Evolutionary conservation across 1,140 invertebrate genomes (phyloP), one percentile per base, ranked within the genome.

Genomic region (Heliconius hewitsoni): DNA sequence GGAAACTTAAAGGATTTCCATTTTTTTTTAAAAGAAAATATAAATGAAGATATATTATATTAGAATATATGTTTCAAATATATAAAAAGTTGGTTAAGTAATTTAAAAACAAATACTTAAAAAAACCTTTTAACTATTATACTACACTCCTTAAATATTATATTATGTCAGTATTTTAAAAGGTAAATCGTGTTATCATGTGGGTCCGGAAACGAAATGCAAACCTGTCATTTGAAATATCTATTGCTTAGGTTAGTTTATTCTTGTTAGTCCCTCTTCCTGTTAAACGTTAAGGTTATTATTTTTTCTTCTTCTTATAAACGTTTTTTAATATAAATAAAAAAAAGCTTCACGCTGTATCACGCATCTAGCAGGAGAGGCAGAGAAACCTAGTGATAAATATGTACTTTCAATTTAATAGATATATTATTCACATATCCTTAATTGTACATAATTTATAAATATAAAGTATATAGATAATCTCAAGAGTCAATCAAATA

Each of bases 131-230:
- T 18, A 37, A 39, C 0, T 11, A 5, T 13, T 27, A 11, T 30
- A 66, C 9, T 66, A 30, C 27, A 8, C 3, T 30, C 27, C 60
- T 16, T 66, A 66, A 66, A 66, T 66, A 66, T 46, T 46, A 46
- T 30, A 16, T 66, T 30, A 8, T 1, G 46, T 19, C 23, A 37
- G n/a, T 70, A 46, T 76, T 70, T 76, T 37, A 19, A 76, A 76
- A 60, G 39, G 57, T 66, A 76, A 46, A 70, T 30, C 39, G 34
- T 73, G 27, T 42, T 83, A 83, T 82, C 82, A 82, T 83, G 83
- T 85, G 79, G 66, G 71, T 70, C 60, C 78, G 81, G 81, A 84
- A 84, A 78, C 72, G 79, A 78, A 78, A 79, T 66, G 60, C 60
- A 66, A 66, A 66, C 23, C 27, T 66, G 60, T 66, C 60, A 66